These are phyloP conservation scores for Parasteatoda lunata DNA, from an alignment of 2,888 invertebrate species.

Conservation along the genomic window DNA sequence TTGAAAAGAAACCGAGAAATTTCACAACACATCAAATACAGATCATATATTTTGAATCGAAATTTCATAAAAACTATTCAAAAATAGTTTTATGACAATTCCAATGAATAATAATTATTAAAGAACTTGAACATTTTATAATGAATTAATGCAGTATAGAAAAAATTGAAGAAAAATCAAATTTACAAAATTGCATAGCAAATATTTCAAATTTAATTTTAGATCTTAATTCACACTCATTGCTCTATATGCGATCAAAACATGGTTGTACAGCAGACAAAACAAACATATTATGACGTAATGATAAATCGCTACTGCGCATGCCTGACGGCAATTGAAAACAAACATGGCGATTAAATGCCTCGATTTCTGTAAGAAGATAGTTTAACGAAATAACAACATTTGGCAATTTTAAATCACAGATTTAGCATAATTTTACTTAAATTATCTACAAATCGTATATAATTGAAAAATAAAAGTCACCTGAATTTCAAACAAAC, in stretches of 20 bases:
- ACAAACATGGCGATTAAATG: conserved; percentile 61
- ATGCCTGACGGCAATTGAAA: conserved; percentile 30
- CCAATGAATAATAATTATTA: too few species aligned
- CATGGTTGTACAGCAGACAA: conserved; percentile 9
- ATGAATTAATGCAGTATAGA: neutral
- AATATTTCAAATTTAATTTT: too few species aligned
- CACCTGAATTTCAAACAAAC: neutral
- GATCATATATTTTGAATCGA: too few species aligned
- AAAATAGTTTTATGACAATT: too few species aligned
- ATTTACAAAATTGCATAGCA: neutral
- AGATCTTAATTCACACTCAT: neutral
- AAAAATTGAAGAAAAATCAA: neutral
- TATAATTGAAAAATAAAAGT: neutral
- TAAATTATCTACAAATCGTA: neutral
- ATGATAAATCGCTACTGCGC: conserved; percentile 36
- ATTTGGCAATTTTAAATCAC: too few species aligned
- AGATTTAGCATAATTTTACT: too few species aligned
- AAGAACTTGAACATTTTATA: too few species aligned
- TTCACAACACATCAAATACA: too few species aligned
- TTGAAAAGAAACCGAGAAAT: too few species aligned
- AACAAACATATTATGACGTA: conserved; percentile 41
- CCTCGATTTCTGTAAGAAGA: too few species aligned
- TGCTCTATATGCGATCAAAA: neutral
- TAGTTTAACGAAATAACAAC: too few species aligned
- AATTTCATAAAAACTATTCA: too few species aligned